Base-by-base conservation (phyloP, 2,113 vertebrate species). In the Pyrgilauda ruficollis region DNA sequence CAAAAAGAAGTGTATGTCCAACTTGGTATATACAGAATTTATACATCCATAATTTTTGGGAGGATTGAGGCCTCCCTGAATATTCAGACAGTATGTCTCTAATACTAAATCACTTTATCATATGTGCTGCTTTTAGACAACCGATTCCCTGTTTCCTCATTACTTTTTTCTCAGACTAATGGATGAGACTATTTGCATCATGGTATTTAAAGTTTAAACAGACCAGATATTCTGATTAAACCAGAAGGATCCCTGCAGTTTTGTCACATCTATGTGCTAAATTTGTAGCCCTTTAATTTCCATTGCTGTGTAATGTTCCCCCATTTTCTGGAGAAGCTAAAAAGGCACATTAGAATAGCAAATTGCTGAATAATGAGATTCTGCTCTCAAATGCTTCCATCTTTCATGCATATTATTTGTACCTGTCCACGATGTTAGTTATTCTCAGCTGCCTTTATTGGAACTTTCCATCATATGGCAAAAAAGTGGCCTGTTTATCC, bases 101-200 rank as follows among this genome's bases (percentile, higher is more conserved):
- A 76, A 82, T 49, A 68, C 16, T 84, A 91, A 93, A 92, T 66
- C 70, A 87, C 66, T 96, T 89, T 91, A 94, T 95, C 84, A 62
- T 62, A 75, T 75, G 53, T 87, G 84, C 61, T 89, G 44, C 89
- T 91, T 87, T 84, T 63, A 94, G 80, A 87, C 2, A 2, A 61
- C 26, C 17, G 47, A 49, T 33, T 80, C 50, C 61, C 50, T 81
- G 73, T 76, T 87, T 92, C 41, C 56, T 87, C 62, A 64, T 82
- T 78, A 81, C 7, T 28, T 59, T 78, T 80, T 67, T 62, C 84
- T 70, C 84, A 59, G 35, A 84, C 47, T 89, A 84, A 84, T 64
- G 41, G n/a, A 73, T 53, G 5, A 89, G 46, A 76, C 69, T 76
- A 87, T 82, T 89, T 89, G 44, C 66, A 91, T 62, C 41, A 44